Base-by-base conservation (phyloP, 2,113 vertebrate genomes). In the Paraplagusia blochii region DNA sequence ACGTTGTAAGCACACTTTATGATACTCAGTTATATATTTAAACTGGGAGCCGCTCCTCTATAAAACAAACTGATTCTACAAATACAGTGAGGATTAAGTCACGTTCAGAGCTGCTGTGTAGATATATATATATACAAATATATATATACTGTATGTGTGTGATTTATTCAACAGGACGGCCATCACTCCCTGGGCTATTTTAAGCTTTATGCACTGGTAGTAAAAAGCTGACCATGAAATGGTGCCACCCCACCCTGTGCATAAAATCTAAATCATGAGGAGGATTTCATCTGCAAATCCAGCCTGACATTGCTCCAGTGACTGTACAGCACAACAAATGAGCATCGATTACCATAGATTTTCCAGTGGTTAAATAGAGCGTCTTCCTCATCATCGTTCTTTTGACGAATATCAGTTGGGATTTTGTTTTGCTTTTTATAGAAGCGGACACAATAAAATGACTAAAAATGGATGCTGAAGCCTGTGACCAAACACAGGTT, bases 401-500 rank as follows among this genome's bases (percentile, higher is more conserved):
- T 2, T 29, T 29, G 22, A 29, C 6, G 22, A 29, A 29, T 29
- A 29, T 29, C 22, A 29, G 22, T 29, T 29, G 22, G 22, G 22
- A 29, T 29, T 29, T 29, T 29, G 22, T 29, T 29, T n/a, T 29
- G 22, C 22, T 29, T 29, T 29, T 29, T 29, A 40, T 40, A 13
- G 38, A 9, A 1, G 47, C n/a, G 50, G 48, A 48, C 63, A 35
- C 9, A 36, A 51, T 61, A 1, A 40, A 14, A n/a, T 42, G 17
- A 46, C 57, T 9, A 49, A 68, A 56, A 43, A 46, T 66, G 44
- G 48, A 68, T 6, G n/a, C 49, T 17, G 10, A 7, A 33, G 57
- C 38, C 52, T 76, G 72, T 53, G 75, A 65, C 70, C 60, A 76
- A 65, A 75, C 69, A 69, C 46, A 56, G 60, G 51, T 36, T 47